A percentile compares a stretch with the other conserved stretches of the same genome.
Conservation (phyloP, 2,113 vertebrate species). For the Oenanthe oenanthe region DNA sequence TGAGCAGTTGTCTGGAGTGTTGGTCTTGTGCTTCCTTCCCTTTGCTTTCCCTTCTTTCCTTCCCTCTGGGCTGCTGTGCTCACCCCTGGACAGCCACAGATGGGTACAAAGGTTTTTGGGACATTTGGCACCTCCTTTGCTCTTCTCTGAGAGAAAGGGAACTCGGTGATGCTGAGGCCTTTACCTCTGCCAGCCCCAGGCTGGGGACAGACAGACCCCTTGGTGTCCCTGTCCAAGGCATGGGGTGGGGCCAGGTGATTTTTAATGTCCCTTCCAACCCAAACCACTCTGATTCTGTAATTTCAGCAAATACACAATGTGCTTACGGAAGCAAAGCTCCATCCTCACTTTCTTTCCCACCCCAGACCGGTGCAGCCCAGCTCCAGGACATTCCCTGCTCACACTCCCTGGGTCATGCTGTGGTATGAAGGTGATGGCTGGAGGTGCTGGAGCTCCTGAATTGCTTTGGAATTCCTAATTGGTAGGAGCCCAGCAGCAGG, state of each 20-base stretch:
- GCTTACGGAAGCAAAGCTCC: neutral
- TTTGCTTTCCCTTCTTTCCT: neutral
- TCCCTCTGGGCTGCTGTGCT: neutral
- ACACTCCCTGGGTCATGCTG: accelerated
- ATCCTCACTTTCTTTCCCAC: neutral
- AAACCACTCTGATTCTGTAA: neutral
- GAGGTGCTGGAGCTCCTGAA: neutral
- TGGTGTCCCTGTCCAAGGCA: neutral
- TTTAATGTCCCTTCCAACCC: neutral
- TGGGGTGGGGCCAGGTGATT: too few relatives aligned
- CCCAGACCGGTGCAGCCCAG: accelerated
- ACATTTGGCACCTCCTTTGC: neutral
- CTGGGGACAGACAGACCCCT: neutral
- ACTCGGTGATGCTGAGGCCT: accelerated
- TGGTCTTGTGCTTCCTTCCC: neutral
- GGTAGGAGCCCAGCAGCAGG: neutral
- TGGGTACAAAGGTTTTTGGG: neutral
- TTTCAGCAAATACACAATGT: accelerated
- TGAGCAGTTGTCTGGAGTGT: accelerated
- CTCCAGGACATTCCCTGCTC: neutral
- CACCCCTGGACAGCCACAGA: accelerated
- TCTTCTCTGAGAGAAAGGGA: neutral
- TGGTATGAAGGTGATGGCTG: neutral
- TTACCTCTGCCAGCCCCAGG: neutral
- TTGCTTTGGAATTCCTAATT: neutral